Evolutionary conservation across 2,113 vertebrate species (phyloP).

Genomic region (Petaurus breviceps): DNA sequence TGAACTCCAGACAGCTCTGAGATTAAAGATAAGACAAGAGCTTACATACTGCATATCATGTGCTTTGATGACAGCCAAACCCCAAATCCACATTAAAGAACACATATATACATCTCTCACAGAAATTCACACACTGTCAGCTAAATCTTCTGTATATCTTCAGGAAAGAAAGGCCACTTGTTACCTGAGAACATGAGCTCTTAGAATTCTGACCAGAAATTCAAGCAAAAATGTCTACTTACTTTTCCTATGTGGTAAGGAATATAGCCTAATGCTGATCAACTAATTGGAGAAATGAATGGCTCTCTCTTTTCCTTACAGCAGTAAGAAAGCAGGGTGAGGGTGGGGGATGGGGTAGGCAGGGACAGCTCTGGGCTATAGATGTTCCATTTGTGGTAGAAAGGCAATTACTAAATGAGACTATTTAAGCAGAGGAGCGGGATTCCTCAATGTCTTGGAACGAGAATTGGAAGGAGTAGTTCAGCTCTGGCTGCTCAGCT

Average conservation of each 20-base stretch:
- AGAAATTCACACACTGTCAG: background rate
- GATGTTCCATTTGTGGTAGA: background rate
- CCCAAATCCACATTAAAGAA: background rate
- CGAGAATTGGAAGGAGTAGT: background rate
- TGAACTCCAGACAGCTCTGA: constrained; percentile 99
- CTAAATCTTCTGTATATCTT: background rate
- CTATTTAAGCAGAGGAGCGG: background rate
- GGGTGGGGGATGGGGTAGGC: background rate
- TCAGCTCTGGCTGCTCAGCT: background rate
- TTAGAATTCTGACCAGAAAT: background rate
- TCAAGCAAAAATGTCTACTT: background rate
- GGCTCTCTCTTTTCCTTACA: background rate
- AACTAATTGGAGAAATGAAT: background rate
- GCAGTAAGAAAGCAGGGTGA: background rate
- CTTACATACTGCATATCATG: constrained; percentile 48
- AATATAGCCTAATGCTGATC: background rate
- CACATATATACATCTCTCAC: background rate
- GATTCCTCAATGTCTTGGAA: background rate
- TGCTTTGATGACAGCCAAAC: background rate
- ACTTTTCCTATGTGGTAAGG: background rate
- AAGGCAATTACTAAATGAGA: background rate
- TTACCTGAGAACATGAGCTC: background rate
- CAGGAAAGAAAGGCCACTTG: background rate
- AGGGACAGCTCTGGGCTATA: background rate
- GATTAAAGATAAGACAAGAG: constrained; percentile 73